Evolutionary conservation across 64 coral and sea anemone genomes (phyloP).

Genomic region (Catalaphyllia jardinei): DNA sequence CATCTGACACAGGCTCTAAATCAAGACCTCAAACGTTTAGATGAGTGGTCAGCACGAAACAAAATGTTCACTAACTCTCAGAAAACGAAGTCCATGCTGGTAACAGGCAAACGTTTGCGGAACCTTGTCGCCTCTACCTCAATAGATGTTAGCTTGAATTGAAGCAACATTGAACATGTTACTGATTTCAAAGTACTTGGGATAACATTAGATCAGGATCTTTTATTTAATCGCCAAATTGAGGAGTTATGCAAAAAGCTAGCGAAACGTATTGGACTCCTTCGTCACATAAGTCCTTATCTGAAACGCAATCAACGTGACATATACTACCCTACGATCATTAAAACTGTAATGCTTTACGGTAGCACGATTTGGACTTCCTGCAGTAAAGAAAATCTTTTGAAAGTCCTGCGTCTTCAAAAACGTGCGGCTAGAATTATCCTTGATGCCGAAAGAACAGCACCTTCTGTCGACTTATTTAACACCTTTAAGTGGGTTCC

Average conservation of each 20-base stretch:
- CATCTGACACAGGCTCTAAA: background rate
- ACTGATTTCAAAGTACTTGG: background rate
- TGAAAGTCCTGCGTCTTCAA: conserved; percentile 7
- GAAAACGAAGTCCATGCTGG: conserved; percentile 25
- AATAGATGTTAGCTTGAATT: background rate
- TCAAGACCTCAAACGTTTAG: background rate
- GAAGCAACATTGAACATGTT: background rate
- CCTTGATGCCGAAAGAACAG: background rate
- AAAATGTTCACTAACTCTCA: background rate
- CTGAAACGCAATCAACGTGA: background rate
- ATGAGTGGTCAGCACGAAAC: conserved; percentile 2
- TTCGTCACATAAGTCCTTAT: conserved; percentile 13
- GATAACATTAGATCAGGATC: conserved; percentile 15
- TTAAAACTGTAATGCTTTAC: background rate
- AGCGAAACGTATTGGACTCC: conserved; percentile 15
- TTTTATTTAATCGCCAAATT: background rate
- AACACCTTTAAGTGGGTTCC: conserved; percentile 2
- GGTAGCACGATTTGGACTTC: conserved; percentile 1
- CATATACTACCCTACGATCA: conserved; percentile 21
- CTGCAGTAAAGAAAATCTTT: background rate
- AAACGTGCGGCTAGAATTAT: conserved; percentile 36
- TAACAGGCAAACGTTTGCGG: conserved; percentile 11
- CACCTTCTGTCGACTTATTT: conserved; percentile 21
- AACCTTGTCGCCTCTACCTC: background rate
- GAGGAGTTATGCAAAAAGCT: background rate